These are phyloP conservation scores for Leptinotarsa texana DNA, from an alignment of 1,140 invertebrate genomes.

Conservation along the genomic window DNA sequence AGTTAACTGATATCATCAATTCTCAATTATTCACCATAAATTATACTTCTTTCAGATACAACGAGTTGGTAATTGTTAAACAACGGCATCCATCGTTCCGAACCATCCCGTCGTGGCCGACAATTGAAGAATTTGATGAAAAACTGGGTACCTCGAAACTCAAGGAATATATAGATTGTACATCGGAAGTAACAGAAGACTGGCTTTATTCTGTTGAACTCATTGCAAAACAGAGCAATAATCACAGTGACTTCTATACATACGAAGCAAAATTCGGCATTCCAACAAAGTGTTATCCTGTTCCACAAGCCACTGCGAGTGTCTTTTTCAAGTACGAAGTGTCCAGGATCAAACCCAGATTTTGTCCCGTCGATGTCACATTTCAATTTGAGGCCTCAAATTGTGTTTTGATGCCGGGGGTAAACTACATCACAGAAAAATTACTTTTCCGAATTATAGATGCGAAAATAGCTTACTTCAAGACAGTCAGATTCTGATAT, in stretches of 20 bases:
- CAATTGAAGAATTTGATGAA: conserved; percentile 27
- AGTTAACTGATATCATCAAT: too few relatives aligned
- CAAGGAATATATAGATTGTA: conserved; percentile 29
- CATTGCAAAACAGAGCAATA: conserved; percentile 15
- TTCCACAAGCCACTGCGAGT: conserved; percentile 36
- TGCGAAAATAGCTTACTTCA: conserved; percentile 34
- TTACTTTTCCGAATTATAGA: conserved; percentile 34
- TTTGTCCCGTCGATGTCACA: conserved; percentile 24
- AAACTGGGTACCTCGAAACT: conserved; percentile 26
- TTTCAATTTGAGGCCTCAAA: conserved; percentile 32
- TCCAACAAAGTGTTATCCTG: conserved; percentile 26
- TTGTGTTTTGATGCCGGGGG: conserved; percentile 18
- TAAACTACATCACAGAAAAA: conserved; percentile 28
- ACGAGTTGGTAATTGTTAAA: too few relatives aligned
- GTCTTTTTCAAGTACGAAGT: conserved; percentile 36
- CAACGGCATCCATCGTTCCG: background rate
- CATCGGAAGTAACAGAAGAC: conserved; percentile 29
- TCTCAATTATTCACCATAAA: too few relatives aligned
- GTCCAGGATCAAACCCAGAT: conserved; percentile 21
- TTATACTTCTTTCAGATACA: too few relatives aligned
- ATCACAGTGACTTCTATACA: conserved; percentile 22
- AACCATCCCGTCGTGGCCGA: conserved; percentile 29
- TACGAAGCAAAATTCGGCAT: conserved; percentile 32
- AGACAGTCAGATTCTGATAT: conserved; percentile 32
- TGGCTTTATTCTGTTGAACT: conserved; percentile 36